Evolutionary conservation across 2,113 vertebrate genomes (phyloP).

Genomic region (Chrysochloris asiatica): DNA sequence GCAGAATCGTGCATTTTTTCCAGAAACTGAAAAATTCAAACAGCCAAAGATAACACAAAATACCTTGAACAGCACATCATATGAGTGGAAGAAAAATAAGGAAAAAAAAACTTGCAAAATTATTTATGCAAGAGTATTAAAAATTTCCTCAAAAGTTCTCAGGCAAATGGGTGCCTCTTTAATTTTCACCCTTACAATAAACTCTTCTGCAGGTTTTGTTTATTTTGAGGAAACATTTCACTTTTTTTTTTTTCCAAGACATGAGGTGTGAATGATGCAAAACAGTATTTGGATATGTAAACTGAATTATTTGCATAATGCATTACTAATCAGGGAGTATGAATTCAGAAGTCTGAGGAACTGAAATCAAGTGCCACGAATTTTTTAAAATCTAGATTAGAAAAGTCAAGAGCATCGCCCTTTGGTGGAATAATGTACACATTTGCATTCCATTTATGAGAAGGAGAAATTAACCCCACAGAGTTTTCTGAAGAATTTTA

Average conservation of each 20-base stretch:
- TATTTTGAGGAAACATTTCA: conserved; percentile 85
- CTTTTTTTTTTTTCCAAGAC: conserved; percentile 79
- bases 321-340: conserved; percentile 73
- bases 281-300: conserved; percentile 79
- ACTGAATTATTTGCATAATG: conserved; percentile 80
- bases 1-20: no score
- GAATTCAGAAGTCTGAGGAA: conserved; percentile 73
- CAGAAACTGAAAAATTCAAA: conserved; percentile 49
- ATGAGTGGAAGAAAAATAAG: background rate
- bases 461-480: conserved; percentile 40
- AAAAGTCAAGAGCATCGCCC: conserved; percentile 52
- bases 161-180: conserved; percentile 65
- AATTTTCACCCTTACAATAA: conserved; percentile 76
- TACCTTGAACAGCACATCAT: background rate
- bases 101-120: conserved; percentile 39
- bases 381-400: conserved; percentile 63
- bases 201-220: conserved; percentile 81
- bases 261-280: conserved; percentile 85
- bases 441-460: conserved; percentile 46
- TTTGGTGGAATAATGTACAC: conserved; percentile 16
- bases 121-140: conserved; percentile 71
- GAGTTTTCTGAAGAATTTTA: conserved; percentile 64
- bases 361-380: conserved; percentile 58
- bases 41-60: conserved; percentile 2
- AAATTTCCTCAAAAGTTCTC: conserved; percentile 72